Conservation (phyloP, 2,797 vertebrate genomes). For the Antennarius maculatus region DNA sequence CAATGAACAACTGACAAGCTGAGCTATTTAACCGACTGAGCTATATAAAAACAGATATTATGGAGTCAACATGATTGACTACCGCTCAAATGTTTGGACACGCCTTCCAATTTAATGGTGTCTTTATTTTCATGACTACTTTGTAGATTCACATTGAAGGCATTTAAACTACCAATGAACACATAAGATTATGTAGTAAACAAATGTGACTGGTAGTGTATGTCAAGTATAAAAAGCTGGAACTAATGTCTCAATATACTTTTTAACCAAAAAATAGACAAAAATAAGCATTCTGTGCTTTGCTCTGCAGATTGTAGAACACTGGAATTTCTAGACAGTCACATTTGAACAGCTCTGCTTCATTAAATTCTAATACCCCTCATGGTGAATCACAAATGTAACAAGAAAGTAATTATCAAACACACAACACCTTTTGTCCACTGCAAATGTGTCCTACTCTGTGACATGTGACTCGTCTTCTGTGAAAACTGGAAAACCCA, state of each 20-base stretch:
- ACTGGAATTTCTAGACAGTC: too few relatives aligned
- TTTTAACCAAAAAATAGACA: too few relatives aligned
- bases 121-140: too few relatives aligned
- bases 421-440: conserved; percentile 1
- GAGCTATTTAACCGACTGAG: too few relatives aligned
- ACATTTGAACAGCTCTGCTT: too few relatives aligned
- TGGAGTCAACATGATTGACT: not conserved
- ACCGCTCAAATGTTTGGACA: too few relatives aligned
- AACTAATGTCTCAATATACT: not conserved
- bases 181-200: too few relatives aligned
- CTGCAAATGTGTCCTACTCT: not conserved
- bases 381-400: not conserved
- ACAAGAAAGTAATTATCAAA: not conserved
- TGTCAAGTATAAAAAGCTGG: conserved; percentile 16
- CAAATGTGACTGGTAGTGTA: not conserved
- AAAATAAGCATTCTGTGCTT: not conserved
- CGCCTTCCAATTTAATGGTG: too few relatives aligned
- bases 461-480: conserved; percentile 6
- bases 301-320: not conserved
- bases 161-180: too few relatives aligned
- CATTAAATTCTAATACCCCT: not conserved
- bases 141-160: too few relatives aligned
- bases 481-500: conserved; percentile 32
- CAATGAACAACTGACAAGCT: conserved; percentile 42
- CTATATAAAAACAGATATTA: conserved; percentile 25